Conservation (phyloP, 2,797 vertebrate genomes). For the Champsocephalus esox region DNA sequence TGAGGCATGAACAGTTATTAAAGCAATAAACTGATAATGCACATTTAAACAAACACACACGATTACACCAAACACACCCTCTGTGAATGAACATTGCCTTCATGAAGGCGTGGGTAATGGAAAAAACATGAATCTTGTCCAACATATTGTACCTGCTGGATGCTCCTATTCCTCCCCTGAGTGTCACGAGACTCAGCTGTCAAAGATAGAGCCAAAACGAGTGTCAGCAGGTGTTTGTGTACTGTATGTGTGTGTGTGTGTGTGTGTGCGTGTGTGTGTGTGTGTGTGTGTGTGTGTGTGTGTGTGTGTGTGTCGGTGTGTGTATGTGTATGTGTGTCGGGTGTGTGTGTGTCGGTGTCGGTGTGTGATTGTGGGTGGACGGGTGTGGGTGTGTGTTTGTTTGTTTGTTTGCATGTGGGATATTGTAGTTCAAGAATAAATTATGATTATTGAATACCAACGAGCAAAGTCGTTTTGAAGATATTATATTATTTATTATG, state of each 20-base stretch:
- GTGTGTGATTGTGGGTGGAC: slow-evolving; percentile 13
- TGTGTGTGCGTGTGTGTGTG: slow-evolving; percentile 5
- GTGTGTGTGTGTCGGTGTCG: background rate
- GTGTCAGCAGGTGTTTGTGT: slow-evolving; percentile 52
- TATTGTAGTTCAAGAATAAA: slow-evolving; percentile 47
- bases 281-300: slow-evolving; percentile 11
- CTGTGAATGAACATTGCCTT: slow-evolving; percentile 67
- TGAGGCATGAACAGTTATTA: slow-evolving; percentile 1
- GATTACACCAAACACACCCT: slow-evolving; percentile 38
- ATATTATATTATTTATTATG: no score
- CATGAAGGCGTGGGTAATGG: slow-evolving; percentile 64
- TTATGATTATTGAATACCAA: slow-evolving; percentile 19
- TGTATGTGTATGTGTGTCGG: background rate
- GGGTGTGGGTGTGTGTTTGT: background rate
- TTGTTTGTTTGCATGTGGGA: slow-evolving; percentile 32
- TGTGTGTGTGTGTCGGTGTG: slow-evolving; percentile 8
- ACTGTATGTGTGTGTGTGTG: slow-evolving; percentile 20
- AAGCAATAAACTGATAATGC: slow-evolving; percentile 2
- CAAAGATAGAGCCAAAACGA: slow-evolving; percentile 58
- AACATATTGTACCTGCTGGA: slow-evolving; percentile 78
- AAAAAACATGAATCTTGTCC: slow-evolving; percentile 75
- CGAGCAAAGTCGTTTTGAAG: background rate
- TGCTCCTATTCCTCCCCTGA: slow-evolving; percentile 67
- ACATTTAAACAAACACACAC: background rate
- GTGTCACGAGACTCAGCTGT: slow-evolving; percentile 80